These are phyloP conservation scores for Hydrochoerus hydrochaeris DNA, from an alignment of 2,113 vertebrate genomes.

Conservation along the genomic window DNA sequence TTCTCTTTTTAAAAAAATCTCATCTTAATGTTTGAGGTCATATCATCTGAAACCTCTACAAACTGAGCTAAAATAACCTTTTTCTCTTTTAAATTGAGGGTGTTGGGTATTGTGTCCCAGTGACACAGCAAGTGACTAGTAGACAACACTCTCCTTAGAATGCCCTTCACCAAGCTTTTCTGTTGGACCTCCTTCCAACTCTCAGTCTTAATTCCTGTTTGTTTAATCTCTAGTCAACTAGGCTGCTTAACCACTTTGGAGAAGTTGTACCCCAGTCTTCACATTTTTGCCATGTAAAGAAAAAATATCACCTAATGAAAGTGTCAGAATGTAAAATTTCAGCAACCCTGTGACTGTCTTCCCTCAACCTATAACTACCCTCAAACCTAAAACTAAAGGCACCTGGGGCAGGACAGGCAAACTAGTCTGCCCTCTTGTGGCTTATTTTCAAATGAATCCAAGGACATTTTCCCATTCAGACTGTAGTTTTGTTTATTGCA, in stretches of 20 bases:
- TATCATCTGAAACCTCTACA: neutral
- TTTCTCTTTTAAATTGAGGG: neutral
- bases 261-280: neutral
- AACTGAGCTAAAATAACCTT: neutral
- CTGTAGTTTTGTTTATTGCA: neutral
- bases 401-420: neutral
- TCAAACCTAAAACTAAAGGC: neutral
- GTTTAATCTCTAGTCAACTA: neutral
- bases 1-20: neutral
- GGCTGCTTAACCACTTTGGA: neutral
- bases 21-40: neutral
- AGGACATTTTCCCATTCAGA: neutral
- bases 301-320: neutral
- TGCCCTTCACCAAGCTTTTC: neutral
- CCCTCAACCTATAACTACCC: too few relatives aligned
- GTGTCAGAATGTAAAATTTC: neutral
- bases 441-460: conserved; percentile 4
- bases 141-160: neutral
- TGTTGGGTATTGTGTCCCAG: neutral
- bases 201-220: neutral
- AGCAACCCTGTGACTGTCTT: neutral
- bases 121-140: neutral
- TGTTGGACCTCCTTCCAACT: neutral
- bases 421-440: neutral
- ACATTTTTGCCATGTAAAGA: neutral